Conservation (phyloP, 2,888 invertebrate species). For the Agonum fuliginosum region DNA sequence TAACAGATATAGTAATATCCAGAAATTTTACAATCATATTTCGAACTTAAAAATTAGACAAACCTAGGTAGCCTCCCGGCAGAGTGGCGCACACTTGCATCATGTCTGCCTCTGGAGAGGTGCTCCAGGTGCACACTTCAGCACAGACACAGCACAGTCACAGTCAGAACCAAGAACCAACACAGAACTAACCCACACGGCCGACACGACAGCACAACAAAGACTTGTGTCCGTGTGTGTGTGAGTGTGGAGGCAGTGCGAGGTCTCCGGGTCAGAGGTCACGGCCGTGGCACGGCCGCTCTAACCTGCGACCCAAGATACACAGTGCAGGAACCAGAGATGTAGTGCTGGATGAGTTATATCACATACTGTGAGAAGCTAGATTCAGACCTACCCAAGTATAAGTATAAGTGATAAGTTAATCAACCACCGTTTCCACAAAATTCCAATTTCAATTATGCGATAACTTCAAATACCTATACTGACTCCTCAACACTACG, state of each 20-base stretch:
- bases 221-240: background rate
- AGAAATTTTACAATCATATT: background rate
- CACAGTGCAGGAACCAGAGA: background rate
- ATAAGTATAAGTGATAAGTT: no score
- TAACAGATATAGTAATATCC: no score
- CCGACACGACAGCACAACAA: background rate
- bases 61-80: background rate
- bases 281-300: slow-evolving; percentile 48
- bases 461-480: no score
- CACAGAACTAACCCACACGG: background rate
- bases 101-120: background rate
- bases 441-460: no score
- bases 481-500: no score
- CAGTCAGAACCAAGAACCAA: background rate
- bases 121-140: background rate
- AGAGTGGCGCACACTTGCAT: background rate
- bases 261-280: slow-evolving; percentile 22
- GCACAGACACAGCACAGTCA: background rate
- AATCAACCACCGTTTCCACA: no score
- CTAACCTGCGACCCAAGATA: slow-evolving; percentile 46
- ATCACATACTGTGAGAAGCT: no score
- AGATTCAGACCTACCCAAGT: no score
- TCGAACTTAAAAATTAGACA: background rate
- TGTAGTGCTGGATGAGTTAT: background rate
- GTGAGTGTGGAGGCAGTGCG: slow-evolving; percentile 3